These are phyloP conservation scores for Oreochromis grahami DNA, from an alignment of 2,797 vertebrate genomes.

Conservation along the genomic window DNA sequence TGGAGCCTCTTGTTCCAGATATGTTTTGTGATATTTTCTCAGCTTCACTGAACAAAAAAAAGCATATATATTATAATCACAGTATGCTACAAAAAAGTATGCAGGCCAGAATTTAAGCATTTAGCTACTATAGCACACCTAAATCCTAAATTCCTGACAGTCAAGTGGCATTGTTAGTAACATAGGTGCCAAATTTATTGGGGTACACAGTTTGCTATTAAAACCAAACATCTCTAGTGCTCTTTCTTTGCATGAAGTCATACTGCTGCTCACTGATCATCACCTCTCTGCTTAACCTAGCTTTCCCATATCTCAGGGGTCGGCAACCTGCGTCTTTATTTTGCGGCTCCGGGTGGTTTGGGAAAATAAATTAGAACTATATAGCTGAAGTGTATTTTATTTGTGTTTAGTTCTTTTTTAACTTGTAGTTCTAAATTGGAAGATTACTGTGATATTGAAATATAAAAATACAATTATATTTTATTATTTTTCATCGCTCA, in stretches of 20 bases:
- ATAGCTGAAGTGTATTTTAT: no score
- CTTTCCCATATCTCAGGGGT: no score
- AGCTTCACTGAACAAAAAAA: background rate
- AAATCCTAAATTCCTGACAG: background rate
- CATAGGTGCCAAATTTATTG: background rate
- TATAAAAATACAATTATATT: no score
- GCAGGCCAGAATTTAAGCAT: rapidly evolving
- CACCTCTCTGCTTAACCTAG: background rate
- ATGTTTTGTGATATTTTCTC: background rate
- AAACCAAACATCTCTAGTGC: background rate
- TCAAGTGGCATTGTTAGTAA: background rate
- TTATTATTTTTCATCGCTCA: no score
- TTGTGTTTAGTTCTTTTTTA: no score
- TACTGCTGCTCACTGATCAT: background rate
- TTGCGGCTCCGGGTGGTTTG: no score
- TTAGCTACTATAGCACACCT: background rate
- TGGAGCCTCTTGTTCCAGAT: background rate
- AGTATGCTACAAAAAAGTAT: background rate
- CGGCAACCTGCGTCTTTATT: no score
- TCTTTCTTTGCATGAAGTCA: background rate
- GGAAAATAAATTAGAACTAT: no score
- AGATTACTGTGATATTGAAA: no score
- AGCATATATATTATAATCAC: background rate
- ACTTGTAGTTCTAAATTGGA: no score
- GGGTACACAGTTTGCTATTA: background rate